These are phyloP conservation scores for Dorcus hopei DNA, from an alignment of 2,888 invertebrate species.

Conservation along the genomic window DNA sequence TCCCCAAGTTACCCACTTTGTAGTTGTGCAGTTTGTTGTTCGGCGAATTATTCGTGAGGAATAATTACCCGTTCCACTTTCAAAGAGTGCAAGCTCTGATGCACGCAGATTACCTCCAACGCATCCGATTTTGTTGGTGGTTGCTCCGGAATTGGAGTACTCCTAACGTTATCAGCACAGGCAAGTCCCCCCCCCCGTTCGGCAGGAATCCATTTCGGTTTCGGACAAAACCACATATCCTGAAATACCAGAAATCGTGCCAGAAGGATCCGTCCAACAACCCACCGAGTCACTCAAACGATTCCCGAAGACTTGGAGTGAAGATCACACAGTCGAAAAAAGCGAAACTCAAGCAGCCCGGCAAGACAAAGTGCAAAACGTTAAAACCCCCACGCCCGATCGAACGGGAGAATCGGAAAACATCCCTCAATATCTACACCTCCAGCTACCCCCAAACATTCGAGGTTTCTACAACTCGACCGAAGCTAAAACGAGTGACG, in stretches of 20 bases:
- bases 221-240: conserved; percentile 14
- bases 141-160: conserved; percentile 33
- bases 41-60: too few relatives aligned
- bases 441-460: conserved; percentile 24
- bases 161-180: conserved; percentile 33
- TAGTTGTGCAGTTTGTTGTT: too few relatives aligned
- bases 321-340: conserved; percentile 38
- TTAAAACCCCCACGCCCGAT: not conserved
- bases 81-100: too few relatives aligned
- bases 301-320: conserved; percentile 45
- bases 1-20: too few relatives aligned
- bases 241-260: conserved; percentile 27
- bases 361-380: conserved; percentile 4
- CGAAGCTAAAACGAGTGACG: not conserved
- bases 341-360: conserved; percentile 5
- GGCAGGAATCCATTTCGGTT: conserved; percentile 19
- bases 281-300: conserved; percentile 39
- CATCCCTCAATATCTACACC: conserved; percentile 30
- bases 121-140: too few relatives aligned
- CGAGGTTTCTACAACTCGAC: conserved; percentile 7
- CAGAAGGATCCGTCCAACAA: conserved; percentile 32
- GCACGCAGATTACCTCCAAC: too few relatives aligned
- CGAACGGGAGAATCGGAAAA: conserved; percentile 22
- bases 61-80: too few relatives aligned
- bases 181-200: conserved; percentile 20